A percentile compares a stretch with the other conserved stretches of the same genome.
Conservation (phyloP, 2,797 vertebrate species). For the Prionace glauca region DNA sequence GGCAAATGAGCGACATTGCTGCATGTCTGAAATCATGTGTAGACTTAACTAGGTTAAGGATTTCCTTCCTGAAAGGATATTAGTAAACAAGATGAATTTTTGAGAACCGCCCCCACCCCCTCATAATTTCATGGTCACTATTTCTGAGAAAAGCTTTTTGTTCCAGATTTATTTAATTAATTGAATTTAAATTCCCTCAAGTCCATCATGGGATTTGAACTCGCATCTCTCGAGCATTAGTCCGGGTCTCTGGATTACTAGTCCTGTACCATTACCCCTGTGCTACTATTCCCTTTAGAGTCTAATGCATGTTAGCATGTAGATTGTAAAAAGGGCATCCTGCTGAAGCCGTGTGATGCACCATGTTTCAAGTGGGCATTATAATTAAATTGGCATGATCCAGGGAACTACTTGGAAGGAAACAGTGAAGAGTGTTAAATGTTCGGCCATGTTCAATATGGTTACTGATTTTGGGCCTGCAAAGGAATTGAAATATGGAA, state of each 20-base stretch:
- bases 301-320: neutral
- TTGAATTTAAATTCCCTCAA: neutral
- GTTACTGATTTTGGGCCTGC: neutral
- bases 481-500: neutral
- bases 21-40: no score
- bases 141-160: neutral
- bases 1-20: no score
- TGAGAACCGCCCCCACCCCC: neutral
- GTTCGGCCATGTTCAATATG: neutral
- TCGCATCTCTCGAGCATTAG: neutral
- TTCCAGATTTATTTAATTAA: neutral
- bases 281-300: neutral
- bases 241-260: neutral
- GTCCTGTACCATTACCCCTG: neutral
- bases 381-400: constrained; percentile 23
- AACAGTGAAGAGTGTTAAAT: neutral
- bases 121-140: neutral
- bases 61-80: no score
- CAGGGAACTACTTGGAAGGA: neutral
- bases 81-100: neutral
- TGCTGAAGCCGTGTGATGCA: neutral
- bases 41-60: no score
- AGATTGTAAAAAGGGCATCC: neutral
- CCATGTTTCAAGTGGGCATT: neutral
- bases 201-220: neutral